Conservation (phyloP, 1,140 invertebrate genomes). For the Pogonognathellus flavescens region DNA sequence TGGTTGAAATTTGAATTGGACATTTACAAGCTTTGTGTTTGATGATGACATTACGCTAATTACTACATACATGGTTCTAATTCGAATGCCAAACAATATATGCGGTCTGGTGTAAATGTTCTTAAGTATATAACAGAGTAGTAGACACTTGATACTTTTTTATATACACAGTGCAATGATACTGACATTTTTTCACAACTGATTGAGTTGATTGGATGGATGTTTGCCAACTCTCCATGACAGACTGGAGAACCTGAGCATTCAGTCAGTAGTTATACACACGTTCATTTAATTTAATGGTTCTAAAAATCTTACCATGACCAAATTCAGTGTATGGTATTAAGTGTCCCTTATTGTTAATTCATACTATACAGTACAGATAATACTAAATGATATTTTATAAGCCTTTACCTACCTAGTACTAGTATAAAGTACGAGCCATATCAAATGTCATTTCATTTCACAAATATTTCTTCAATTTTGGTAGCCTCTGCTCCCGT, state of each 20-base stretch:
- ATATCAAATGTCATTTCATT: slow-evolving; percentile 24
- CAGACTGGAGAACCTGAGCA: slow-evolving; percentile 28
- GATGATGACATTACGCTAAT: background rate
- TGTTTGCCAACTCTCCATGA: slow-evolving; percentile 31
- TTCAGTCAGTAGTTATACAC: background rate
- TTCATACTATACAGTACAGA: background rate
- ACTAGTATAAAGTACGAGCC: background rate
- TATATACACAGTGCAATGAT: no score
- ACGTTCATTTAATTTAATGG: background rate
- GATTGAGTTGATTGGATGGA: slow-evolving; percentile 29
- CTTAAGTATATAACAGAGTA: background rate
- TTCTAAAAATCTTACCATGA: background rate
- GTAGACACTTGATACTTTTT: no score
- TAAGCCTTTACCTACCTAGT: no score
- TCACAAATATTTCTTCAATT: slow-evolving; percentile 50
- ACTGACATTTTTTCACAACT: background rate
- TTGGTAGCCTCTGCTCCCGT: slow-evolving; percentile 40
- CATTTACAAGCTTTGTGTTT: slow-evolving; percentile 31
- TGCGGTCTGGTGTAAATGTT: background rate
- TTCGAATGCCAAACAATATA: background rate
- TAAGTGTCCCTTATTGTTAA: slow-evolving; percentile 1
- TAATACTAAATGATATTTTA: no score
- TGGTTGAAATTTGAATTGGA: slow-evolving; percentile 39
- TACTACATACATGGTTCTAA: background rate
- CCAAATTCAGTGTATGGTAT: background rate